phyloP scores from a whole-genome alignment of 2,888 invertebrate genomes.

The Oxystoma pomonae region DNA sequence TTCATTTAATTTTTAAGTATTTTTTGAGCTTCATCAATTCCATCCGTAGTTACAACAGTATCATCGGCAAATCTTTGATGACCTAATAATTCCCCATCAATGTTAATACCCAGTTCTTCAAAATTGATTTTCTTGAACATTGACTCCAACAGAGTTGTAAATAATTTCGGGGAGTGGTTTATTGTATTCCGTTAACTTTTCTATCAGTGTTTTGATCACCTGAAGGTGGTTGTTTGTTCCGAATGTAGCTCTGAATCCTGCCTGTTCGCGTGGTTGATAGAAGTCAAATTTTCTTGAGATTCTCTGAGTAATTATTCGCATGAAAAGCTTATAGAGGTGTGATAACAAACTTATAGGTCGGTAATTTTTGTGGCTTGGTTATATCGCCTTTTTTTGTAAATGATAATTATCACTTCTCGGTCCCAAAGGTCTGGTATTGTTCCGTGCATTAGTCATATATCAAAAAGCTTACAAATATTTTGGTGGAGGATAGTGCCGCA shows the following conservation, averaged over 20 bases:
- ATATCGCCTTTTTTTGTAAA: neutral
- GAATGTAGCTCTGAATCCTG: neutral
- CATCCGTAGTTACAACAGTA: too few species aligned
- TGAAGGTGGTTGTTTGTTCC: neutral
- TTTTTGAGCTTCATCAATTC: too few species aligned
- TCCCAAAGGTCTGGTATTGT: neutral
- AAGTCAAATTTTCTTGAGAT: neutral
- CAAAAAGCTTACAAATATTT: neutral
- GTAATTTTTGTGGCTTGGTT: neutral
- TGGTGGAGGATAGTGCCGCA: neutral
- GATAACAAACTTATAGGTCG: neutral
- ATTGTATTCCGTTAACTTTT: neutral
- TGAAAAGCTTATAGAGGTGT: neutral
- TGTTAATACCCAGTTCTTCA: neutral
- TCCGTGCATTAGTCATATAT: neutral
- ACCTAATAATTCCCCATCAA: too few species aligned
- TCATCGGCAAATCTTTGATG: too few species aligned
- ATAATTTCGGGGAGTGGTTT: neutral
- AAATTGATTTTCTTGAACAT: neutral
- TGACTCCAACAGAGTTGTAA: neutral
- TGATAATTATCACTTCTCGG: neutral
- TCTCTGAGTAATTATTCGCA: neutral
- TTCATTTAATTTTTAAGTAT: neutral
- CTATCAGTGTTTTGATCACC: neutral
- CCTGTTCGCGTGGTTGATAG: constrained; percentile 1